Evolutionary conservation across 1,140 invertebrate genomes (phyloP), one percentile per base, ranked within the genome.

Genomic region (Drosophila hydei): DNA sequence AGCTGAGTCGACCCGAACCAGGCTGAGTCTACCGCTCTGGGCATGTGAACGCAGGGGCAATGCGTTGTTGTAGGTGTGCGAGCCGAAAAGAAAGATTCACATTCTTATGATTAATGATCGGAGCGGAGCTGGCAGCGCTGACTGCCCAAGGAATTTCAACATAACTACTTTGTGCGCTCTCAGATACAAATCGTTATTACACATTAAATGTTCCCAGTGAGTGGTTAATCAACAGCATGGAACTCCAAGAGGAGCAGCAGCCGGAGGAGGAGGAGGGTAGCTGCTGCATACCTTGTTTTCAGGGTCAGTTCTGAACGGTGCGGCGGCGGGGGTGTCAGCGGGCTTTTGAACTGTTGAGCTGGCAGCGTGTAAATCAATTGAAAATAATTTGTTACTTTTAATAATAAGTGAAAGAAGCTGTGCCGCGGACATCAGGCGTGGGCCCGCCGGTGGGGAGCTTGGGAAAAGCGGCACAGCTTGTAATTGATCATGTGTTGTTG

Each of bases 151-250:
- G 83, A 89, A 88, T 88, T 88, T 88, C 83, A 88, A 88, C 83
- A 89, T 88, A 88, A 88, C 84, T 88, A 88, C 83, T 88, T 89
- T 88, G 83, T 88, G 79, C 79, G 6, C 30, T 33, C 30, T 60
- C 83, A 80, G 79, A 89, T 91, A 91, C 89, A 91, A 91, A 91
- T 91, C 89, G 89, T 91, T 91, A 91, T 91, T 91, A 91, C 89
- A 91, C 89, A 91, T 91, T 91, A 91, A 91, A 91, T 91, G 89
- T 91, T 90, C 89, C 78, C 89, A 90, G 89, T 85, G 80, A 90
- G 89, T 89, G 89, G 89, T 91, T 90, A 91, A 91, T 91, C 89
- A 91, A 91, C 90, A 88, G 80, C 38, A 52, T 25, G 14, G 40
- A 42, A 38, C 36, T 54, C 36, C 45, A 33, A 12, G 11, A 3